Conservation (phyloP, 2,797 vertebrate species). For the Coilia nasus region DNA sequence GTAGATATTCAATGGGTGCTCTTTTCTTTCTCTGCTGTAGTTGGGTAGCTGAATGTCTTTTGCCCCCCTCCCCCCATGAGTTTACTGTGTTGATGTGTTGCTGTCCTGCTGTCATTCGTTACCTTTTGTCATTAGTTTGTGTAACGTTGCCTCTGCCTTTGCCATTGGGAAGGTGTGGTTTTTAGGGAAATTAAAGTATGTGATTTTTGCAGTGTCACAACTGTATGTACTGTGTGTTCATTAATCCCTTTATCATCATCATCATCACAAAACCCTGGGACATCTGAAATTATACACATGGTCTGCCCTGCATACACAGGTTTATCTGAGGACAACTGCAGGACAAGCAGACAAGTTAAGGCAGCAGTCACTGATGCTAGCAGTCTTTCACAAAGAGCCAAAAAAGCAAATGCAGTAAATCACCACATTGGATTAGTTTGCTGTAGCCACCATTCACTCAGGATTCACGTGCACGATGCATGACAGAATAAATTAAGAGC, state of each 20-base stretch:
- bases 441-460: not conserved
- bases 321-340: not conserved
- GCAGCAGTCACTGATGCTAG: not conserved
- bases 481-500: not conserved
- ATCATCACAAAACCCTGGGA: too few species aligned
- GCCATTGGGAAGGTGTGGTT: not conserved
- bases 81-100: not conserved
- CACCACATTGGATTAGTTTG: not conserved
- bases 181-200: constrained; percentile 3
- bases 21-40: too few species aligned
- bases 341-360: not conserved
- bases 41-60: constrained; percentile 50
- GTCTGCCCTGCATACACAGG: not conserved
- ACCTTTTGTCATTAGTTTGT: constrained; percentile 5
- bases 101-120: constrained; percentile 14
- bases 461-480: not conserved
- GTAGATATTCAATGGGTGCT: constrained; percentile 39
- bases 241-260: too few species aligned
- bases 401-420: not conserved
- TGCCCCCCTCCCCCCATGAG: constrained; percentile 50
- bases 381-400: not conserved
- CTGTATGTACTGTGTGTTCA: not conserved
- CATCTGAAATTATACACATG: not conserved
- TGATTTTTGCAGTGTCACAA: not conserved
- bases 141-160: not conserved